Percentiles rank a stretch among this genome's conserved stretches.
phyloP scores from a whole-genome alignment of 1,140 invertebrate species.

The Nebria ingens region DNA sequence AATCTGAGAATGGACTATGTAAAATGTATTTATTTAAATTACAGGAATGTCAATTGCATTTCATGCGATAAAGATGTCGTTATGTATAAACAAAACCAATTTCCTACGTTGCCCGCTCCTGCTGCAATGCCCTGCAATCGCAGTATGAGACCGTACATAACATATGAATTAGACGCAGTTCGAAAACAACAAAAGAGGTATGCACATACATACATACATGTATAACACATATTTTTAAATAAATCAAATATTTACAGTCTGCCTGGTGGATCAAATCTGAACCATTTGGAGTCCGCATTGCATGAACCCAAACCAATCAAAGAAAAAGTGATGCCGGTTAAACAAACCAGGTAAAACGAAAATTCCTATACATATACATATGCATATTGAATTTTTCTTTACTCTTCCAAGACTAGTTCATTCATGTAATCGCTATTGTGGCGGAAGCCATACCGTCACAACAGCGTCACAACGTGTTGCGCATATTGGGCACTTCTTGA shows the following conservation, averaged over 20 bases:
- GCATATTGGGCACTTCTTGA: constrained; percentile 45
- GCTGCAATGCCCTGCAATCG: constrained; percentile 38
- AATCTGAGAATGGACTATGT: too few species aligned
- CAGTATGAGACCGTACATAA: constrained; percentile 52
- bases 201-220: too few species aligned
- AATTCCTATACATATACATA: background rate
- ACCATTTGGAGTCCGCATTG: constrained; percentile 32
- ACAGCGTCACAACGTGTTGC: constrained; percentile 53
- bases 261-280: constrained; percentile 33
- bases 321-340: background rate
- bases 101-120: constrained; percentile 34
- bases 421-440: constrained; percentile 57
- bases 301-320: constrained; percentile 13
- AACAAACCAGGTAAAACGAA: background rate
- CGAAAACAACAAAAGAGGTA: constrained; percentile 42
- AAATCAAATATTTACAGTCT: constrained; percentile 26
- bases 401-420: constrained; percentile 35
- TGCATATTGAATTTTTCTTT: constrained; percentile 7
- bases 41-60: constrained; percentile 57
- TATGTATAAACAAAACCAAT: constrained; percentile 48
- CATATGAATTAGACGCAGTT: constrained; percentile 52
- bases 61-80: constrained; percentile 60
- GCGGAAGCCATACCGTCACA: constrained; percentile 58
- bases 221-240: too few species aligned
- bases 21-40: too few species aligned